Conservation (phyloP, 2,113 vertebrate genomes). For the Zeus faber region DNA sequence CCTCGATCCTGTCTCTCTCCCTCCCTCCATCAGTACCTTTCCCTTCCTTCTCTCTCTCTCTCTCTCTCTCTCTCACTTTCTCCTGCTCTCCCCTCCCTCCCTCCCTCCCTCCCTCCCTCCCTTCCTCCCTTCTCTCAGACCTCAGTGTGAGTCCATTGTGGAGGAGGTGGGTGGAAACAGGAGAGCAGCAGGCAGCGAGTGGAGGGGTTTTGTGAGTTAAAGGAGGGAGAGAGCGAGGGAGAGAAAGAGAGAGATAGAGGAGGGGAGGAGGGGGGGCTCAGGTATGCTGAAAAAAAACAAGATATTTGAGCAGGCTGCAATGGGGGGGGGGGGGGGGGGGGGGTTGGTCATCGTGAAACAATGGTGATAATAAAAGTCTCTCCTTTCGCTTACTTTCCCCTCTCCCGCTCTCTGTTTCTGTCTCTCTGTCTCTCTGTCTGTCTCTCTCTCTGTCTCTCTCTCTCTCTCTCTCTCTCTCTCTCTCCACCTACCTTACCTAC, state of each 20-base stretch:
- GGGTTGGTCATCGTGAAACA: conserved; percentile 61
- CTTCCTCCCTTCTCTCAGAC: conserved; percentile 36
- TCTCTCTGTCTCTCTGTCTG: conserved; percentile 50
- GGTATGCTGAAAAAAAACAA: conserved; percentile 73
- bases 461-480: background rate
- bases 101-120: background rate
- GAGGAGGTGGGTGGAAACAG: conserved; percentile 52
- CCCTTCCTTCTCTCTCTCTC: background rate
- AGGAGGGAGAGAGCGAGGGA: conserved; percentile 11
- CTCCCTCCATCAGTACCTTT: background rate
- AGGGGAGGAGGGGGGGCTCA: conserved; percentile 35
- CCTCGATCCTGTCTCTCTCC: conserved; percentile 4
- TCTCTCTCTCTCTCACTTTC: background rate
- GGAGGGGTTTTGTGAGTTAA: no score
- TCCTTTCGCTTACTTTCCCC: no score
- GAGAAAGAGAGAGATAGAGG: conserved; percentile 30
- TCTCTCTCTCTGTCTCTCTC: conserved; percentile 21
- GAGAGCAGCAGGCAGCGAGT: no score
- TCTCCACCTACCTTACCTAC: background rate
- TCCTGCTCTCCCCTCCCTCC: background rate
- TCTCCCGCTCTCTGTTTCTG: conserved; percentile 45
- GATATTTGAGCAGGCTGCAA: conserved; percentile 76
- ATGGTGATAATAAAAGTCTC: conserved; percentile 70
- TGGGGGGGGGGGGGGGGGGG: conserved; percentile 14
- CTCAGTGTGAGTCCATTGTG: conserved; percentile 58